Percentiles rank a stretch among this genome's conserved stretches.
phyloP scores from a whole-genome alignment of 2,113 vertebrate species.

The Trematocara macrostoma region DNA sequence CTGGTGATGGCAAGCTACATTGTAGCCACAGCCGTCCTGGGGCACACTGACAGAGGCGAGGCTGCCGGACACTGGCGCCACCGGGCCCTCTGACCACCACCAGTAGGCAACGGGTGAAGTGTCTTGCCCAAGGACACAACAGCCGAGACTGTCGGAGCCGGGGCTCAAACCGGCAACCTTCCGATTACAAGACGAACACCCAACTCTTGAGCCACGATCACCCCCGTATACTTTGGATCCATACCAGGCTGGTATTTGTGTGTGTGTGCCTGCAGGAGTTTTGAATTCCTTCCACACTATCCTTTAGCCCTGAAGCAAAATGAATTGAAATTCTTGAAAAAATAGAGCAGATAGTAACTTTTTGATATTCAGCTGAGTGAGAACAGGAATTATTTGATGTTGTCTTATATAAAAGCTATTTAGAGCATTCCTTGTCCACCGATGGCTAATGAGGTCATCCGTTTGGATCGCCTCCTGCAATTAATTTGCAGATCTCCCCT shows the following conservation, averaged over 20 bases:
- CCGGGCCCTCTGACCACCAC: no score
- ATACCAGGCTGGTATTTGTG: background rate
- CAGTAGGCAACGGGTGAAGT: no score
- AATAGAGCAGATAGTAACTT: background rate
- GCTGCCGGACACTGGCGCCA: no score
- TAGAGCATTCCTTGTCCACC: constrained; percentile 37
- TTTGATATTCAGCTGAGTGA: background rate
- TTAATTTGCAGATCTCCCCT: constrained; percentile 47
- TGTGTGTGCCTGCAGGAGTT: background rate
- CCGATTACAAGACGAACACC: no score
- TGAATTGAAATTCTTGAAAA: background rate
- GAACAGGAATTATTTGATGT: constrained; percentile 3
- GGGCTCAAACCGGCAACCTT: no score
- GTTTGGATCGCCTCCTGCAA: constrained; percentile 34
- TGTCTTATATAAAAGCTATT: constrained; percentile 57
- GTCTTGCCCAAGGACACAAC: no score
- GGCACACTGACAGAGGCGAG: no score
- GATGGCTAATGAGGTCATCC: constrained; percentile 55
- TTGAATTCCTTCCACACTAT: background rate
- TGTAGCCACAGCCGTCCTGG: no score
- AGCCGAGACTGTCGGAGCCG: no score
- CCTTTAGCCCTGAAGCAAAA: background rate
- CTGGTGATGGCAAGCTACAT: no score
- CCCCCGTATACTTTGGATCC: background rate
- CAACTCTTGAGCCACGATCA: no score